phyloP scores from a whole-genome alignment of 2,888 invertebrate genomes.

The Diadegma fenestrale region DNA sequence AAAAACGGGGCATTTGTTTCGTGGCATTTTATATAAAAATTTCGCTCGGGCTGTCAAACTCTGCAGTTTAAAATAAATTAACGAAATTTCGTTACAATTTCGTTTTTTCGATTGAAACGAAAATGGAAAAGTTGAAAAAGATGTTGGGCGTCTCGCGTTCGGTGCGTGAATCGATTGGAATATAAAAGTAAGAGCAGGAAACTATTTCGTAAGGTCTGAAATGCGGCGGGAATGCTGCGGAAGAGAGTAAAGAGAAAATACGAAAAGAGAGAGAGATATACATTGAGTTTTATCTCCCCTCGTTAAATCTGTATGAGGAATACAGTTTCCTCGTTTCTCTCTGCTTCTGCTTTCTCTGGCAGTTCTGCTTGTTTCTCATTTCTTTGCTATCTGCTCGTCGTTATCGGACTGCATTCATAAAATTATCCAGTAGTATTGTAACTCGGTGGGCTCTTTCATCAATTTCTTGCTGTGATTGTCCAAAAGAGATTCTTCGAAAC shows the following conservation, averaged over 20 bases:
- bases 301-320: conserved; percentile 49
- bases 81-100: too few species aligned
- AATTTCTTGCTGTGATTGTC: conserved; percentile 56
- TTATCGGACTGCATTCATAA: conserved; percentile 63
- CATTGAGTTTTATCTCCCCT: conserved; percentile 63
- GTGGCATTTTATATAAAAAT: too few species aligned
- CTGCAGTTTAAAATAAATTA: too few species aligned
- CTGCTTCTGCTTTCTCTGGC: conserved; percentile 30
- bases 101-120: conserved; percentile 20
- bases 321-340: conserved; percentile 43
- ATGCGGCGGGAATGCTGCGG: not conserved
- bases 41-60: not conserved
- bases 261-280: conserved; percentile 9
- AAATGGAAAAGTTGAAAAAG: conserved; percentile 26
- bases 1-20: not conserved
- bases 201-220: conserved; percentile 17
- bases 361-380: conserved; percentile 2
- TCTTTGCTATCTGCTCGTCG: conserved; percentile 55
- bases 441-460: conserved; percentile 63
- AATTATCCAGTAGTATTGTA: conserved; percentile 56
- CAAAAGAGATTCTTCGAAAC: conserved; percentile 41
- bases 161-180: conserved; percentile 19
- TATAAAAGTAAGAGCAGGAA: conserved; percentile 17
- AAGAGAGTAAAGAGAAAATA: conserved; percentile 8
- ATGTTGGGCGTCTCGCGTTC: conserved; percentile 11